A percentile compares a stretch with the other conserved stretches of the same genome.
phyloP scores from a whole-genome alignment of 2,888 invertebrate species.

The Helicoverpa assulta region DNA sequence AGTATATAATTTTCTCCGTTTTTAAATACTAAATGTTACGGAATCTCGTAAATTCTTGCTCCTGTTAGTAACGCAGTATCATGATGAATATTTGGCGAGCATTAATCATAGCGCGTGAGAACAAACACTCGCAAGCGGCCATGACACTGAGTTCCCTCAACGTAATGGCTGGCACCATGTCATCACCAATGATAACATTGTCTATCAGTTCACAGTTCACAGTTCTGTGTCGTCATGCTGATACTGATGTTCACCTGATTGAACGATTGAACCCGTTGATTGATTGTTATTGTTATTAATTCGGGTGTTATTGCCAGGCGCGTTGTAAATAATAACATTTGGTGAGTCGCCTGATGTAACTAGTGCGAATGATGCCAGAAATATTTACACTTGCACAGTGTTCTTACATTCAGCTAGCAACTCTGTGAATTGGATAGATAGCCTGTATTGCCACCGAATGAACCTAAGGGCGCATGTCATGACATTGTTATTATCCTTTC shows the following conservation, averaged over 20 bases:
- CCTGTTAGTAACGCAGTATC: not conserved
- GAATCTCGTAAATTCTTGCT: not conserved
- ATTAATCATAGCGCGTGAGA: too few species aligned
- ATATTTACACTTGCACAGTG: too few species aligned
- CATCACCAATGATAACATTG: not conserved
- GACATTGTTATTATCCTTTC: too few species aligned
- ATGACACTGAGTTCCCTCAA: not conserved
- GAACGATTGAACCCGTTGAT: not conserved
- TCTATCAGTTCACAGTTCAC: not conserved
- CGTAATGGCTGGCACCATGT: not conserved
- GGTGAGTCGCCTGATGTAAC: too few species aligned
- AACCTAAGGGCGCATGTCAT: too few species aligned
- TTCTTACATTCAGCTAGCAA: too few species aligned
- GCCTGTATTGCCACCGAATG: too few species aligned
- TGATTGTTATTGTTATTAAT: not conserved
- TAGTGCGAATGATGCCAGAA: too few species aligned
- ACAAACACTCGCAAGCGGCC: not conserved
- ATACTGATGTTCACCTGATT: slow-evolving; percentile 1
- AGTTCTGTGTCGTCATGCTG: slow-evolving; percentile 1
- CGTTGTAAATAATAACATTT: not conserved
- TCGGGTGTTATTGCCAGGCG: not conserved
- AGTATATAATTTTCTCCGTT: not conserved
- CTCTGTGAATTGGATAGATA: too few species aligned
- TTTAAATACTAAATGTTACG: not conserved
- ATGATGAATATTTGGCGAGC: not conserved